Evolutionary conservation across 2,113 vertebrate species (phyloP), one percentile per base, ranked within the genome.

Genomic region (Eleginops maclovinus): DNA sequence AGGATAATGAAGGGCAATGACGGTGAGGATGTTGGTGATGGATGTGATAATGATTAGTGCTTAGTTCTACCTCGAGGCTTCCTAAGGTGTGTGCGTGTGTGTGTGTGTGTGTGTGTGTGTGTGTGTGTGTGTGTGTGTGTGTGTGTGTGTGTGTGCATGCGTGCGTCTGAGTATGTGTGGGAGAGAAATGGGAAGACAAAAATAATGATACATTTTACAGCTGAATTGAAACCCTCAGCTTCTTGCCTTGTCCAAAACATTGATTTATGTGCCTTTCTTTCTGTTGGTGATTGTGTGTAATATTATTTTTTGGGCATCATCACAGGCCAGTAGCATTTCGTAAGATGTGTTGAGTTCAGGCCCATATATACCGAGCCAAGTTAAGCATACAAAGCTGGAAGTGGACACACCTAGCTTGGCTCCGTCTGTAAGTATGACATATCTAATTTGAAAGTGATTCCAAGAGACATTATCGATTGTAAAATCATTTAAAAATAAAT

Each of bases 151-250:
- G 31, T 16, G 44, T 26, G 22, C 19, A 28, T 11, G 19, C 21
- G 11, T n/a, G 2, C 43, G 8, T 16, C 13, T 51, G 24, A 41
- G 50, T 54, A 41, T 10, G 19, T 24, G 56, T 26, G 31, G 8
- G 28, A 51, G 56, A 14, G 56, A 51, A 26, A 26, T 3, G 8
- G 19, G 58, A 6, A 63, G 59, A 47, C 44, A 28, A 31, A 63
- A 21, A 74, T 74, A 63, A 73, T 63, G 11, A 28, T 3, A n/a
- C n/a, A 11, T 75, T 58, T 65, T 41, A 66, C n/a, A 41, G 12
- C 44, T 26, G 41, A 40, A 44, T 53, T 28, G 49, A 46, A 17
- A 13, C 36, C 28, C 31, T 51, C 12, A 9, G 31, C 16, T 53
- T 63, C 3, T 21, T 21, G 36, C 9, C 9, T 21, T 26, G 9